Conservation (phyloP, 2,888 invertebrate species). For the Caradrina kadenii region DNA sequence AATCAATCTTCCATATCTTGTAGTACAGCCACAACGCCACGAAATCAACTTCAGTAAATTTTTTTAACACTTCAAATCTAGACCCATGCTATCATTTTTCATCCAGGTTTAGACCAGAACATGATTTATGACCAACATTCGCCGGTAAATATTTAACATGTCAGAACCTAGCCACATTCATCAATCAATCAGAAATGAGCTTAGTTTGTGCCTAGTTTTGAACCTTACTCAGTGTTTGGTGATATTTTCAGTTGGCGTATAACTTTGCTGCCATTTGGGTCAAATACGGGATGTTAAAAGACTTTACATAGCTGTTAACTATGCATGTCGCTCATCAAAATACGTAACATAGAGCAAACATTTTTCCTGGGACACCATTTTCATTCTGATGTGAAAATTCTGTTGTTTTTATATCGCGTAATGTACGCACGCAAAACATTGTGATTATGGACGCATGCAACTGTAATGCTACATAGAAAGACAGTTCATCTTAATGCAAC, state of each 20-base stretch:
- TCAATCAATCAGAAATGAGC: slow-evolving; percentile 58
- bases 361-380: no score
- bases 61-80: slow-evolving; percentile 36
- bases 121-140: slow-evolving; percentile 53
- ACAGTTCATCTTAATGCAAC: no score
- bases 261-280: neutral
- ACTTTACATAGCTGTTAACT: no score
- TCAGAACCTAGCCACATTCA: slow-evolving; percentile 52
- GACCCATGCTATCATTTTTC: slow-evolving; percentile 57
- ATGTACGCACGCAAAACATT: no score
- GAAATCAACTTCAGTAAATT: neutral
- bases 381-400: no score
- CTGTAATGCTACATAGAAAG: no score
- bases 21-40: slow-evolving; percentile 9
- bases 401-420: no score
- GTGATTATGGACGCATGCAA: no score
- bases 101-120: slow-evolving; percentile 39
- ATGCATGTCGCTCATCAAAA: no score
- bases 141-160: slow-evolving; percentile 62
- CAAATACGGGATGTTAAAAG: slow-evolving; percentile 1
- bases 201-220: slow-evolving; percentile 35
- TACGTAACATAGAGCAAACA: no score
- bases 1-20: slow-evolving; percentile 28
- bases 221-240: slow-evolving; percentile 15
- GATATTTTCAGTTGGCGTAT: slow-evolving; percentile 25